Evolutionary conservation across 2,797 vertebrate species (phyloP).

Genomic region (Phaenicophaeus curvirostris): DNA sequence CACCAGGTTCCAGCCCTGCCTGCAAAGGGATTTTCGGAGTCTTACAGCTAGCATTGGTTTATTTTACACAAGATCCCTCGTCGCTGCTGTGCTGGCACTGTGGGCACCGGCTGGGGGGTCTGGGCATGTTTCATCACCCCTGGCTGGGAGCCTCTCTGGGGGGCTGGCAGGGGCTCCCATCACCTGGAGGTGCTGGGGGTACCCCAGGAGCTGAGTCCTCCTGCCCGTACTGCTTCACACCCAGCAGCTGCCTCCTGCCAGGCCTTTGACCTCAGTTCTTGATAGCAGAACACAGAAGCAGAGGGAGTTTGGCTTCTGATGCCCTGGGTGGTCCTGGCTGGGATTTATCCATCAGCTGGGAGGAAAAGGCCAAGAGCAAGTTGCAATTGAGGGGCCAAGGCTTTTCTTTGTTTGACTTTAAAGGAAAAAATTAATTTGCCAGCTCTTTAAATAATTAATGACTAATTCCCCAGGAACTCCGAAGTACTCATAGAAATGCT

Average conservation of each 20-base stretch:
- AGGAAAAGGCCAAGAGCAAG: not conserved
- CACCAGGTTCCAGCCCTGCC: not conserved
- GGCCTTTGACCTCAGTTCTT: not conserved
- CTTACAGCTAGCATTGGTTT: not conserved
- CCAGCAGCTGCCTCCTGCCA: not conserved
- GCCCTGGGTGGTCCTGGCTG: not conserved
- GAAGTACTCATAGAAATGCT: constrained; percentile 28
- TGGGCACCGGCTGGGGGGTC: fast-evolving
- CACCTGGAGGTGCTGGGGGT: fast-evolving
- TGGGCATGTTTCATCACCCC: not conserved
- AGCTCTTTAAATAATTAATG: constrained; percentile 44
- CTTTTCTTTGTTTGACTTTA: constrained; percentile 2
- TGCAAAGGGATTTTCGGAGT: not conserved
- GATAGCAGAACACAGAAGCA: too few relatives aligned
- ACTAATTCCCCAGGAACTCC: not conserved
- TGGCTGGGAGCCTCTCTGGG: too few relatives aligned
- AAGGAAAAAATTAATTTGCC: constrained; percentile 18
- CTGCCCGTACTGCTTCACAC: not conserved
- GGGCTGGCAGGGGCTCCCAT: not conserved
- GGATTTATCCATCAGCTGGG: not conserved
- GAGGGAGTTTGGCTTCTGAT: not conserved
- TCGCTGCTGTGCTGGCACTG: fast-evolving
- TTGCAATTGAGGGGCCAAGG: not conserved
- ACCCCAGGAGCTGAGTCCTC: not conserved
- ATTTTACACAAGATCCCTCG: not conserved